Percentiles rank a stretch among this genome's conserved stretches.
Evolutionary conservation across 2,113 vertebrate genomes (phyloP).

Genomic region (Rhagologus leucostigma): DNA sequence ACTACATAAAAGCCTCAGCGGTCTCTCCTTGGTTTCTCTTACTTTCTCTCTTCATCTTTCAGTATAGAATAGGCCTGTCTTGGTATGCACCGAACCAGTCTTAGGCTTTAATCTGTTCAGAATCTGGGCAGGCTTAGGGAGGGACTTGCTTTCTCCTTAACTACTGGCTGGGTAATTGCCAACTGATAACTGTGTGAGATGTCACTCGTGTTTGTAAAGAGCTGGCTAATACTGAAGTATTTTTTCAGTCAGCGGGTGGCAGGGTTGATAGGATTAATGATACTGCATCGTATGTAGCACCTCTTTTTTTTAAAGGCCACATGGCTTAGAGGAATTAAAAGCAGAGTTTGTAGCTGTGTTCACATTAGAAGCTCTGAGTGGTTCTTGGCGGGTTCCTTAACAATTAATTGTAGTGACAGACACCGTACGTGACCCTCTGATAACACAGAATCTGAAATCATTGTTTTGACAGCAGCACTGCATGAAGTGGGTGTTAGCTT

Average conservation of each 20-base stretch:
- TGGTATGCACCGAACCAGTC: neutral
- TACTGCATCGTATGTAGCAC: neutral
- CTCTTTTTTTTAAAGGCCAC: neutral
- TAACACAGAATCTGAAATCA: neutral
- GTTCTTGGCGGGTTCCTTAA: neutral
- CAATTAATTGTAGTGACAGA: neutral
- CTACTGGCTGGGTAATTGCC: neutral
- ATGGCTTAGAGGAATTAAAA: neutral
- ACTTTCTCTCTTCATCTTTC: neutral
- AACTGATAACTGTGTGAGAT: neutral
- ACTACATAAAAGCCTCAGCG: neutral
- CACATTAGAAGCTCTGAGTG: neutral
- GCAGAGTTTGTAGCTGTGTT: neutral
- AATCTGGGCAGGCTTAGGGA: neutral
- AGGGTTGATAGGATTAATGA: conserved; percentile 6
- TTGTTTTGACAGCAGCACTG: neutral
- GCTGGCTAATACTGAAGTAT: neutral
- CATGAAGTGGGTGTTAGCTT: neutral
- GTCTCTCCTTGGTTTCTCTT: neutral
- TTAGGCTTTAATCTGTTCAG: neutral
- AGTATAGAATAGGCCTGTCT: neutral
- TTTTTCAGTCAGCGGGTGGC: neutral
- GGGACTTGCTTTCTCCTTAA: neutral
- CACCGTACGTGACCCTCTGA: rapidly evolving
- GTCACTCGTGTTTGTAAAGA: neutral